These are phyloP conservation scores for Ylistrum balloti DNA, from an alignment of 1,140 invertebrate species.

Conservation along the genomic window DNA sequence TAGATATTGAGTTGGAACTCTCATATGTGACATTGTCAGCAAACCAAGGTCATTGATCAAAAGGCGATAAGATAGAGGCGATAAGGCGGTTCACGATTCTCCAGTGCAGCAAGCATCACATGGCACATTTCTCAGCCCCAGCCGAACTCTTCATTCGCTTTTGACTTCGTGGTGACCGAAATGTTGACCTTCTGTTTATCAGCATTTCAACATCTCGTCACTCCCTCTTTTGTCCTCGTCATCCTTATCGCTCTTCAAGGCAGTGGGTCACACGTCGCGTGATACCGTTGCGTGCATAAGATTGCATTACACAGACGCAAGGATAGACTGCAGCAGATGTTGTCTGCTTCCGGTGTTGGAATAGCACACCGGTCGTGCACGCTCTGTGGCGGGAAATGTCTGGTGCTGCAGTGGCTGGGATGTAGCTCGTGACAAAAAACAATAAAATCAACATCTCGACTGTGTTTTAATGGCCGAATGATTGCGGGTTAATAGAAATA, in stretches of 20 bases:
- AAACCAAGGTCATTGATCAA: background rate
- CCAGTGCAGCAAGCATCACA: background rate
- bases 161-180: conserved; percentile 23
- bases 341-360: background rate
- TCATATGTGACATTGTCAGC: background rate
- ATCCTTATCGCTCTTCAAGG: background rate
- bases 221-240: background rate
- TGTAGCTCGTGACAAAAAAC: background rate
- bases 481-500: background rate
- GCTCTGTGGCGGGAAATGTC: background rate
- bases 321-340: background rate
- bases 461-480: background rate
- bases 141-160: background rate
- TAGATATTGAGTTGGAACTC: too few species aligned
- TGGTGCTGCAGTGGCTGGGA: background rate
- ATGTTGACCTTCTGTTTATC: background rate
- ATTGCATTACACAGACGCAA: background rate
- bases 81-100: background rate
- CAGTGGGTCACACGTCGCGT: background rate
- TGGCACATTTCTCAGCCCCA: background rate
- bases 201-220: conserved; percentile 21
- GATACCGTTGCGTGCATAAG: background rate
- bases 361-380: background rate
- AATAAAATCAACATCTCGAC: background rate
- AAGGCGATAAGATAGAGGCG: background rate